Evolutionary conservation across 2,888 invertebrate genomes (phyloP), one percentile per base, ranked within the genome.

Genomic region (Agriotes lineatus): DNA sequence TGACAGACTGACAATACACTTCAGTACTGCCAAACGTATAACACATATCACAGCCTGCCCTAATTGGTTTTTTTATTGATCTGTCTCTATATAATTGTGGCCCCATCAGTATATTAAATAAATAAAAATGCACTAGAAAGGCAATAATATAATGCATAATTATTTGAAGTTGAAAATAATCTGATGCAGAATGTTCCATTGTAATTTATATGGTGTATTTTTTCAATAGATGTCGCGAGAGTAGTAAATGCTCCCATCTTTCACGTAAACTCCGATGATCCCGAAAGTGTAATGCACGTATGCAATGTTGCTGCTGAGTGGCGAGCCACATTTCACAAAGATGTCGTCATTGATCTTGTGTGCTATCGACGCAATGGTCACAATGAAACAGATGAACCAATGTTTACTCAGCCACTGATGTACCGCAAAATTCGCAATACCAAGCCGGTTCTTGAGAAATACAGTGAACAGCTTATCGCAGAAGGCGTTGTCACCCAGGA

Each of bases 361-460:
- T 92, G 93, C 80, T 97, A 98, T 85, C 90, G 97, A 50, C 90
- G 96, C 74, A 95, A 95, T 84, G 97, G 97, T 0, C 97, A 98
- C 89, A 98, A 98, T 85, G 97, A 98, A 87, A 93, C 96, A 77
- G 97, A 98, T 84, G 97, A 98, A 83, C 97, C 97, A 0, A 96
- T 96, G 96, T 97, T 97, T 86, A 98, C 97, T 0, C 96, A 96
- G 85, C 97, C 97, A 0, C 90, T 97, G 60, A 97, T 98, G 97
- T 98, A 98, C 88, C 91, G 93, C 78, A 94, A 94, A 84, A 96
- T 98, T 72, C 88, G 89, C 74, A 90, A 93, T 67, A 94, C 92
- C 20, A 91, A 92, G 75, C 92, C 94, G 0, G 87, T 85, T 1
- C 84, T 97, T 71, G 93, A 96, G 71, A 91, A 93, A 77, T 98